These are phyloP conservation scores for Peromyscus leucopus DNA, from an alignment of 2,113 vertebrate species.

Conservation along the genomic window DNA sequence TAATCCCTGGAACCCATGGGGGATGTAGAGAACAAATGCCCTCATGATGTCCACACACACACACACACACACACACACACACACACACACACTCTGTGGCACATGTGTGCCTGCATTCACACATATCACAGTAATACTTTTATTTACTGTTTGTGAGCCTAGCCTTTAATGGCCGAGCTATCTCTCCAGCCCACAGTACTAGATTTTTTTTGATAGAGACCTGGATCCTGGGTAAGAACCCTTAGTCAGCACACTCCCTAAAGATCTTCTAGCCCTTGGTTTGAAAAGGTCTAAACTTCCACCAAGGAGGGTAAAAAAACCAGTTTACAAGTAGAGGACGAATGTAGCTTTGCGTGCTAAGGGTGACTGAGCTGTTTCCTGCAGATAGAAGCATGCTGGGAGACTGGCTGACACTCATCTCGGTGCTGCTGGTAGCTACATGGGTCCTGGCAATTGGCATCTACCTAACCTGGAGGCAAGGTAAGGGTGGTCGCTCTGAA, in stretches of 20 bases:
- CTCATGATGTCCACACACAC: background rate
- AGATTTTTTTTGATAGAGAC: background rate
- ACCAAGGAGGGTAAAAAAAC: background rate
- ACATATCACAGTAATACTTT: background rate
- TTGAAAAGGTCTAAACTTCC: constrained; percentile 19
- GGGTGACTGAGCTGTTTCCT: constrained; percentile 32
- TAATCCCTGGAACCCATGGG: background rate
- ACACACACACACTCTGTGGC: background rate
- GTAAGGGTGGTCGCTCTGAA: constrained; percentile 65
- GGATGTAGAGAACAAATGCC: background rate
- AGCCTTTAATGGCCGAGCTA: background rate
- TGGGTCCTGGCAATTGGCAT: background rate
- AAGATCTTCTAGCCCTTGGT: background rate
- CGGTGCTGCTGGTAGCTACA: background rate
- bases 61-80: background rate
- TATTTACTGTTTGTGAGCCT: background rate
- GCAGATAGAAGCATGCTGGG: background rate
- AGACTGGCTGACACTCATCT: constrained; percentile 55
- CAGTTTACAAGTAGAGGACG: background rate
- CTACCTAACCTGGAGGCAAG: background rate
- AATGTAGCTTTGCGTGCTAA: background rate
- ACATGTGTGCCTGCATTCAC: background rate
- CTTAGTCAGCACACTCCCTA: background rate
- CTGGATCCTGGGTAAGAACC: background rate
- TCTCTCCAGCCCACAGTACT: background rate